These are phyloP conservation scores for Mesocricetus auratus DNA, from an alignment of 2,113 vertebrate genomes.

Conservation along the genomic window DNA sequence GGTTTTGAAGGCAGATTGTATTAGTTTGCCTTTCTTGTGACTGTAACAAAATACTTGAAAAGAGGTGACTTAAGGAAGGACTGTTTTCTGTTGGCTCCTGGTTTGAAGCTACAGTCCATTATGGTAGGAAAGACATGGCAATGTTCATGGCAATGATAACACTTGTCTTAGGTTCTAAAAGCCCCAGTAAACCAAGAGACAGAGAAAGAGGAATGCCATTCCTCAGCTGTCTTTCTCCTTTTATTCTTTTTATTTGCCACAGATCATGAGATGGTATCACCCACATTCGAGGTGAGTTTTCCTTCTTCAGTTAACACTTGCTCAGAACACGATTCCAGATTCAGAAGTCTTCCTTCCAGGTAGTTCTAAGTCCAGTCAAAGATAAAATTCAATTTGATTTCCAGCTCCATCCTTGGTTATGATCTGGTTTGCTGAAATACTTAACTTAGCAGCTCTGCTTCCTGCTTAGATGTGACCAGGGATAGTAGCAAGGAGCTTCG, in stretches of 20 bases:
- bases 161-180: not conserved
- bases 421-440: not conserved
- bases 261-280: not conserved
- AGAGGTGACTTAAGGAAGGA: not conserved
- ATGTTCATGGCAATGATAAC: no score
- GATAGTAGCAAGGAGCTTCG: not conserved
- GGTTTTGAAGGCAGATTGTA: not conserved
- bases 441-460: constrained; percentile 30
- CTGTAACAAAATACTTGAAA: not conserved
- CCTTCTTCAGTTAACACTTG: not conserved
- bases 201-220: not conserved
- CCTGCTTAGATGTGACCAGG: not conserved
- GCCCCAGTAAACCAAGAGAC: not conserved
- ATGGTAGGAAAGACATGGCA: not conserved
- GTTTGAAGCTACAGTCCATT: not conserved
- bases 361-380: not conserved
- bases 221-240: not conserved
- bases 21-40: not conserved
- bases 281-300: not conserved
- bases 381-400: not conserved
- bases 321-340: not conserved
- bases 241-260: not conserved
- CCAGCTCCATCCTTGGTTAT: not conserved
- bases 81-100: not conserved
- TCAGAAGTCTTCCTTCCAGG: not conserved